phyloP scores from a whole-genome alignment of 2,797 vertebrate species.

The Spinus pinus region DNA sequence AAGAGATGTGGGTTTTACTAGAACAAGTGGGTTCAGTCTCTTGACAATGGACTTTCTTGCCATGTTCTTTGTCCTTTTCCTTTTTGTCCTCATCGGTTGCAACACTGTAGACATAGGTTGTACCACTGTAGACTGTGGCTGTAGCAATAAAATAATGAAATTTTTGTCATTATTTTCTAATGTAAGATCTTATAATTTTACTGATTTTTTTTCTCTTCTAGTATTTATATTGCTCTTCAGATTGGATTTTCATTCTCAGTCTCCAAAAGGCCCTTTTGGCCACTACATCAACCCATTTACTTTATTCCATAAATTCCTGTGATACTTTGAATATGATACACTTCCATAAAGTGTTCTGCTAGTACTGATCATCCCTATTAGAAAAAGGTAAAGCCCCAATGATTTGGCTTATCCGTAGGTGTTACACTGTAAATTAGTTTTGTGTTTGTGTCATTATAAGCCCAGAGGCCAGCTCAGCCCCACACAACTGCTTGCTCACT shows the following conservation, averaged over 20 bases:
- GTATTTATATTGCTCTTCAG: background rate
- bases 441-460: background rate
- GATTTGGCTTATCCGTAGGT: background rate
- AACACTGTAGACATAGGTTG: background rate
- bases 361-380: background rate
- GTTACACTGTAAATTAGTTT: background rate
- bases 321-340: background rate
- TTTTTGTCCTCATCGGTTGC: background rate
- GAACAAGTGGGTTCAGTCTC: background rate
- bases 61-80: background rate
- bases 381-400: background rate
- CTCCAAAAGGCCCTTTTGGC: background rate
- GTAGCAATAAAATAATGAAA: background rate
- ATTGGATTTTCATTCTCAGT: background rate
- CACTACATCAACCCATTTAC: background rate
- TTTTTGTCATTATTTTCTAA: background rate
- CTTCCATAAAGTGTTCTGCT: background rate
- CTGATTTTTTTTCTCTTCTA: background rate
- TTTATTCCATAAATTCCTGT: background rate
- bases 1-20: background rate
- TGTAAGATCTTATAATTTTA: background rate
- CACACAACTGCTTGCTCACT: background rate
- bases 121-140: background rate
- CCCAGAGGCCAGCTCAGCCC: background rate
- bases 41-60: accelerated